Conservation (phyloP, 1,140 invertebrate genomes). For the Ips nitidus region DNA sequence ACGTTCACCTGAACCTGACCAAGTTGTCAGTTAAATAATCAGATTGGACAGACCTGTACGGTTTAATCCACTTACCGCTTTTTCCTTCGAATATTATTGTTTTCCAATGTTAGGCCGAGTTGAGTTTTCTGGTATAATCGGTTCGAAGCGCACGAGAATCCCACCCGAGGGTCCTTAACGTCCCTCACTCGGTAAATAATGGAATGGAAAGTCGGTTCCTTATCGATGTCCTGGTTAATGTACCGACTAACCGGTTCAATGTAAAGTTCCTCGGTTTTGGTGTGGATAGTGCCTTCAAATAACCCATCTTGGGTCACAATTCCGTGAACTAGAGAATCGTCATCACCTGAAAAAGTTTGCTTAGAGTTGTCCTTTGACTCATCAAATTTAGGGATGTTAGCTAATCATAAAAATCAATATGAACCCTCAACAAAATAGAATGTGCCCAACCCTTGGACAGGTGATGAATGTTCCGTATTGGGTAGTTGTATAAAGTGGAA, state of each 20-base stretch:
- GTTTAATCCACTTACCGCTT: too few relatives aligned
- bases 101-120: too few relatives aligned
- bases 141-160: constrained; percentile 59
- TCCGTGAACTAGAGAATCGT: constrained; percentile 79
- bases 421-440: background rate
- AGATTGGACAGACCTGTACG: too few relatives aligned
- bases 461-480: background rate
- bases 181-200: constrained; percentile 83
- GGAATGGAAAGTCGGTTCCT: constrained; percentile 67
- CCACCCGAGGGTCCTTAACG: constrained; percentile 64
- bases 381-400: background rate
- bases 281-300: constrained; percentile 85
- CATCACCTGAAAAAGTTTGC: constrained; percentile 69
- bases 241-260: constrained; percentile 84
- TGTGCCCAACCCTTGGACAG: background rate
- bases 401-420: constrained; percentile 1
- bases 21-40: too few relatives aligned
- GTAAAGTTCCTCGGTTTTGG: constrained; percentile 76
- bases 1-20: too few relatives aligned
- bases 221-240: constrained; percentile 56
- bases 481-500: background rate
- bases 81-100: too few relatives aligned
- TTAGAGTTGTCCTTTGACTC: too few relatives aligned
- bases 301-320: constrained; percentile 82
- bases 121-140: constrained; percentile 56